These are phyloP conservation scores for Cyaniris semiargus DNA, from an alignment of 2,888 invertebrate genomes.

Conservation along the genomic window DNA sequence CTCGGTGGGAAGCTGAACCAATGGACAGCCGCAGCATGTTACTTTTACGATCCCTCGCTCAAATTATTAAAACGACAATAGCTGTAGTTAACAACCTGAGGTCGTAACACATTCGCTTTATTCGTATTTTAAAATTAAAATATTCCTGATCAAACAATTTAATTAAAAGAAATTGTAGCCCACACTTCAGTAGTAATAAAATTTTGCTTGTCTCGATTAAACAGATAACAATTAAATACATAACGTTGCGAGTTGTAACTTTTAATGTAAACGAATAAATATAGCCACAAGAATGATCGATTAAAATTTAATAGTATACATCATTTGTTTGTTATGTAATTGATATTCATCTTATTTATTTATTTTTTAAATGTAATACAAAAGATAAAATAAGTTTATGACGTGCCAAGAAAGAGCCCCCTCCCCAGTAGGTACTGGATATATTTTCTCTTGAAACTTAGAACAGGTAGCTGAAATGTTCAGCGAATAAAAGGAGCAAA, in stretches of 20 bases:
- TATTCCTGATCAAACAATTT: neutral
- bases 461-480: neutral
- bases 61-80: neutral
- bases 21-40: neutral
- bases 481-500: slow-evolving; percentile 5
- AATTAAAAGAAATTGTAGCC: neutral
- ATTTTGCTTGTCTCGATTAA: too few relatives aligned
- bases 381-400: too few relatives aligned
- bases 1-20: neutral
- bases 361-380: too few relatives aligned
- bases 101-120: neutral
- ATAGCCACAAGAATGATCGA: too few relatives aligned
- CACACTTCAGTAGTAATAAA: too few relatives aligned
- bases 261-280: too few relatives aligned
- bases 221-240: too few relatives aligned
- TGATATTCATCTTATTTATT: too few relatives aligned
- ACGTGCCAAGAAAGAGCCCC: too few relatives aligned
- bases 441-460: slow-evolving; percentile 1
- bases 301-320: too few relatives aligned
- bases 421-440: neutral
- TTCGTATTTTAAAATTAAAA: neutral
- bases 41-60: neutral
- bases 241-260: too few relatives aligned
- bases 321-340: too few relatives aligned
- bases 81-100: neutral